Evolutionary conservation across 2,797 vertebrate genomes (phyloP).

Genomic region (Micropoecilia bifurca): DNA sequence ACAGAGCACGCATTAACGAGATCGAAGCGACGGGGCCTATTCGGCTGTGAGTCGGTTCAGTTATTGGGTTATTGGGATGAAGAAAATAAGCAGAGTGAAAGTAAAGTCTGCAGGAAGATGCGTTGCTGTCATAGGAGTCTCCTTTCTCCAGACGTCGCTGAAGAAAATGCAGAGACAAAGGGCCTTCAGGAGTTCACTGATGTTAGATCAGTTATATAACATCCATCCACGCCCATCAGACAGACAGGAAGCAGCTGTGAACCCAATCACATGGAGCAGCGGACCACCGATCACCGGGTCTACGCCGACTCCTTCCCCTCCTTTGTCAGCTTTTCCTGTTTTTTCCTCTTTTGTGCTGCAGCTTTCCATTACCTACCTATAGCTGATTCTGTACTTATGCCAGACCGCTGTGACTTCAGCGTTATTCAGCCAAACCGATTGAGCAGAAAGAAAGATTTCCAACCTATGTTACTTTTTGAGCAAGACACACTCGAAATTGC

Average conservation of each 20-base stretch:
- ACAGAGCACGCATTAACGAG: constrained; percentile 34
- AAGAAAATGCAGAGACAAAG: constrained; percentile 12
- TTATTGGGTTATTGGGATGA: constrained; percentile 8
- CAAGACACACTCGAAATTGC: background rate
- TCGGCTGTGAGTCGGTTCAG: constrained; percentile 29
- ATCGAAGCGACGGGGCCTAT: constrained; percentile 1
- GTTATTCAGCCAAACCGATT: constrained; percentile 14
- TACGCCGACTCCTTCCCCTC: constrained; percentile 42
- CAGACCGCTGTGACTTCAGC: background rate
- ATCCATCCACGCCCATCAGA: constrained; percentile 46
- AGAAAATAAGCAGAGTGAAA: constrained; percentile 9
- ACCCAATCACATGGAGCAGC: constrained; percentile 38
- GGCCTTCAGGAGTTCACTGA: constrained; percentile 23
- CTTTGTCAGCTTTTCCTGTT: constrained; percentile 74
- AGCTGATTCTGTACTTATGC: constrained; percentile 21
- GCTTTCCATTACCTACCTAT: constrained; percentile 31
- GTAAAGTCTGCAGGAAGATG: background rate
- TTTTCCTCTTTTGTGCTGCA: constrained; percentile 32
- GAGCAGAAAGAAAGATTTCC: constrained; percentile 8
- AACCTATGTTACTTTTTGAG: background rate
- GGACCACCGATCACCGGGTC: constrained; percentile 38
- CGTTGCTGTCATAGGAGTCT: background rate
- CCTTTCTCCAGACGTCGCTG: background rate
- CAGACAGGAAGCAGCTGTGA: constrained; percentile 60
- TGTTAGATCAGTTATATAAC: constrained; percentile 45